phyloP scores from a whole-genome alignment of 2,888 invertebrate species.

The Calameuta filiformis region DNA sequence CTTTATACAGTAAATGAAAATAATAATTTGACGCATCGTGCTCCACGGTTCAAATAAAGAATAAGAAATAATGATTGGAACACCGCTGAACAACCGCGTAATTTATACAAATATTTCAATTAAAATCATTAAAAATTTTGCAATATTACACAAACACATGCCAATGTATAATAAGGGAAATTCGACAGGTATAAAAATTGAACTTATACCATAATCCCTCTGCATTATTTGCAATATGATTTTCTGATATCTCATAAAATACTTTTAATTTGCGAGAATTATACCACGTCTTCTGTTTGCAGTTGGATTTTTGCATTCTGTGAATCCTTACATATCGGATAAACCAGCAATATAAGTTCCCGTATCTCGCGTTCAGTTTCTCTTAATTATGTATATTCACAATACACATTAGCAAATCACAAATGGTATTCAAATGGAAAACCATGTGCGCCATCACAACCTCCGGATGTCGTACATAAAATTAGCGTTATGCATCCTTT shows the following conservation, averaged over 20 bases:
- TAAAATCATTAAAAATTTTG: not conserved
- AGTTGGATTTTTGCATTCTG: not conserved
- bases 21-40: not conserved
- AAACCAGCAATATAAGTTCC: not conserved
- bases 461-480: not conserved
- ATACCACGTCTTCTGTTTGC: not conserved
- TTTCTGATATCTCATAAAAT: not conserved
- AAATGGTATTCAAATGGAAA: not conserved
- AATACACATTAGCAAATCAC: conserved; percentile 1
- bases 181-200: not conserved
- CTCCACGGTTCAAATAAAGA: not conserved
- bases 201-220: conserved; percentile 1
- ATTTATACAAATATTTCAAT: not conserved
- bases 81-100: not conserved
- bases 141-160: not conserved
- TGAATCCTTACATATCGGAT: not conserved
- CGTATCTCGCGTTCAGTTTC: not conserved
- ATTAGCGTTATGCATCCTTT: not conserved
- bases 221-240: not conserved
- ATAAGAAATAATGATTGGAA: not conserved
- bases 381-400: not conserved
- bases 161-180: not conserved
- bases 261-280: not conserved
- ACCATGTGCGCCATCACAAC: not conserved
- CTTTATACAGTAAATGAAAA: not conserved